Evolutionary conservation across 1,140 invertebrate genomes (phyloP).

Genomic region (Calycopis cecrops): DNA sequence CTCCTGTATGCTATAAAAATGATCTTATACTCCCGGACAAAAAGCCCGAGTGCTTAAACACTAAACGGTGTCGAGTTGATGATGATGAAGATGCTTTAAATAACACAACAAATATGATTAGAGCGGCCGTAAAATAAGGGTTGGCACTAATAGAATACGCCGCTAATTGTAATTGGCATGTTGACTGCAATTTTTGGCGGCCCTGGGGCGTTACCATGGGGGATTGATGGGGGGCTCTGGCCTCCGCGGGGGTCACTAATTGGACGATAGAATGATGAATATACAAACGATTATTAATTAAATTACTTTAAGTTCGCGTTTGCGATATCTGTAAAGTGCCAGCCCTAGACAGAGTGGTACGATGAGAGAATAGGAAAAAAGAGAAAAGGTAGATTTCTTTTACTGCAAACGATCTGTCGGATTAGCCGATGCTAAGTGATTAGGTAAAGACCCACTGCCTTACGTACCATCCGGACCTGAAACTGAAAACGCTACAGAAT

Average conservation of each 20-base stretch:
- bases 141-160: slow-evolving; percentile 30
- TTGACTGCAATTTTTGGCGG: slow-evolving; percentile 31
- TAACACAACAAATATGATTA: slow-evolving; percentile 21
- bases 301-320: background rate
- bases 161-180: slow-evolving; percentile 48
- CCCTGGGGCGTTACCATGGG: slow-evolving; percentile 36
- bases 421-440: no score
- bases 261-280: slow-evolving; percentile 14
- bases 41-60: no score
- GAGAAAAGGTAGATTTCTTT: no score
- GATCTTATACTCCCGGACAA: no score
- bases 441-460: no score
- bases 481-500: no score
- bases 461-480: no score
- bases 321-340: no score
- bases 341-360: no score
- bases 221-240: slow-evolving; percentile 20
- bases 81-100: background rate
- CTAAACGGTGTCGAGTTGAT: background rate
- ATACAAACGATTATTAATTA: slow-evolving; percentile 8
- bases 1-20: no score
- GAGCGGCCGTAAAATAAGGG: slow-evolving; percentile 33
- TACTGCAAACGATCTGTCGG: no score
- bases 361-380: no score
- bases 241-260: slow-evolving; percentile 19